A percentile compares a stretch with the other conserved stretches of the same genome.
Evolutionary conservation across 2,113 vertebrate genomes (phyloP).

Genomic region (Thunnus maccoyii): DNA sequence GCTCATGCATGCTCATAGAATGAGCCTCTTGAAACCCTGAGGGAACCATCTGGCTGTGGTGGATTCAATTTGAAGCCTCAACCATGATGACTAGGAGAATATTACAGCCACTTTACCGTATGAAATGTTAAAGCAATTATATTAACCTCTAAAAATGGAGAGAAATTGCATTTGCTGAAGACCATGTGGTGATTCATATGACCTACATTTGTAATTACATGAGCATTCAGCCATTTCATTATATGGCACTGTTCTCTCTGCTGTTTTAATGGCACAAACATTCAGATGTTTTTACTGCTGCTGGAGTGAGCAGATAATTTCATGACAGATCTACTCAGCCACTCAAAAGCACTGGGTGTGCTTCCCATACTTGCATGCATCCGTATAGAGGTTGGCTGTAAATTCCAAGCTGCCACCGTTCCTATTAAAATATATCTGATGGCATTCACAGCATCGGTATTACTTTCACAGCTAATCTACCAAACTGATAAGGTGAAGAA

Average conservation of each 20-base stretch:
- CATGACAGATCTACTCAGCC: slow-evolving; percentile 39
- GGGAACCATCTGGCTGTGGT: slow-evolving; percentile 24
- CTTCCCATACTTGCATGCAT: slow-evolving; percentile 19
- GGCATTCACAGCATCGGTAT: slow-evolving; percentile 65
- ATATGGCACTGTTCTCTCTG: slow-evolving; percentile 31
- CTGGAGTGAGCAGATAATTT: slow-evolving; percentile 51
- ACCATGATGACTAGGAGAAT: slow-evolving; percentile 10
- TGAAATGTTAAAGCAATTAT: slow-evolving; percentile 43
- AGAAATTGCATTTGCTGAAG: slow-evolving; percentile 34
- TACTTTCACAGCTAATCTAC: slow-evolving; percentile 74
- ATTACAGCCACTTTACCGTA: slow-evolving; percentile 39
- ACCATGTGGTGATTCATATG: slow-evolving; percentile 31
- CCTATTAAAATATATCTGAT: slow-evolving; percentile 73
- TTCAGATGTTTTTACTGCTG: slow-evolving; percentile 40
- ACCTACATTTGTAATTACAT: slow-evolving; percentile 54
- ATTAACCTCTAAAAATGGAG: slow-evolving; percentile 5
- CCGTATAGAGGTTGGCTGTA: slow-evolving; percentile 29
- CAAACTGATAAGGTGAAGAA: slow-evolving; percentile 70
- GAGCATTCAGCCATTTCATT: slow-evolving; percentile 41
- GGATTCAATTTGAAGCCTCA: slow-evolving; percentile 38
- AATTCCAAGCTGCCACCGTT: slow-evolving; percentile 46
- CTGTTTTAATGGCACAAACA: slow-evolving; percentile 30
- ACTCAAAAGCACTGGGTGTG: slow-evolving; percentile 35
- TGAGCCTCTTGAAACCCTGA: slow-evolving; percentile 11
- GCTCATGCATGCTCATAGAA: neutral